A percentile compares a stretch with the other conserved stretches of the same genome.
phyloP scores from a whole-genome alignment of 2,888 invertebrate species.

The Ochropacha duplaris region DNA sequence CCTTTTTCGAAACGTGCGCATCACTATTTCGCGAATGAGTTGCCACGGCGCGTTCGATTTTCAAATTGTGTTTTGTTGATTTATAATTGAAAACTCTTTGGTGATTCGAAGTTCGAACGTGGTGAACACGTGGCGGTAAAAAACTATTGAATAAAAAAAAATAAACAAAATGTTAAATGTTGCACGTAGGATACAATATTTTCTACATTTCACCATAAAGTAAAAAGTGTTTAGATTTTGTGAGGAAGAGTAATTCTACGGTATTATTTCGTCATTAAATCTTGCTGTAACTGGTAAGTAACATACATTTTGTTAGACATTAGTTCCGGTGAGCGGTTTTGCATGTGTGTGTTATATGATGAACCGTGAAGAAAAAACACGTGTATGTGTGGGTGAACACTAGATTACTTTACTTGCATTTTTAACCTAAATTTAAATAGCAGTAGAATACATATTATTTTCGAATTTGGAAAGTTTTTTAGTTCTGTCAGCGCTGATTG shows the following conservation, averaged over 20 bases:
- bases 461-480: background rate
- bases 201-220: slow-evolving; percentile 63
- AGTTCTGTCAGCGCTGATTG: too few relatives aligned
- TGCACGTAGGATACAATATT: slow-evolving; percentile 49
- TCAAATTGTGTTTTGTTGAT: background rate
- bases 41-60: background rate
- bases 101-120: slow-evolving; percentile 2
- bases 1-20: slow-evolving; percentile 1
- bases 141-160: slow-evolving; percentile 14
- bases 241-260: background rate
- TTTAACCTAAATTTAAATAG: background rate
- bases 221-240: slow-evolving; percentile 25
- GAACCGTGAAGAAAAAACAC: background rate
- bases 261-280: background rate
- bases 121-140: background rate
- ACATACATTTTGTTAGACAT: background rate
- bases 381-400: background rate
- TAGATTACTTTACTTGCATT: background rate
- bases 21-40: slow-evolving; percentile 4
- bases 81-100: background rate
- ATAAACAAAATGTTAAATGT: slow-evolving; percentile 57
- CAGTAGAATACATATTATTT: too few relatives aligned
- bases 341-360: background rate
- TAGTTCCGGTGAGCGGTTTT: background rate
- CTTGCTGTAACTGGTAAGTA: background rate